Percentiles rank a stretch among this genome's conserved stretches.
These are phyloP conservation scores for Phallusia fumigata DNA, from an alignment of 23 tunicate genomes.

Conservation along the genomic window DNA sequence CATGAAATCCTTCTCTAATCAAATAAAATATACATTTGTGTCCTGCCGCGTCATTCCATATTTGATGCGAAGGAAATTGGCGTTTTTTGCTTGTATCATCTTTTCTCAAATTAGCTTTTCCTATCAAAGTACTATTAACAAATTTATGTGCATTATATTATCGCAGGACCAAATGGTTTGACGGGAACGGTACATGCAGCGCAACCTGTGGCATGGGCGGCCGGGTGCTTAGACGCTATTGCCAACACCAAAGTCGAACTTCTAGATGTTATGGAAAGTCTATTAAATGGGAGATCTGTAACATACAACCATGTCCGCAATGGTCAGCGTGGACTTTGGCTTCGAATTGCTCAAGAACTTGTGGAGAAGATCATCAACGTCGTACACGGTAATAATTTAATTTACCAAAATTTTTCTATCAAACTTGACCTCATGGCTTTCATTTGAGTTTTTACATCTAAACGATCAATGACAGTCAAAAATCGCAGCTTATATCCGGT, in stretches of 20 bases:
- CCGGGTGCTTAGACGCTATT: conserved; percentile 35
- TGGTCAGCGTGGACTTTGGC: conserved; percentile 46
- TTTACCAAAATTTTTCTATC: neutral
- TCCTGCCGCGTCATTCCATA: too few relatives aligned
- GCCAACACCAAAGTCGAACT: conserved; percentile 27
- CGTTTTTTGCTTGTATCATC: too few relatives aligned
- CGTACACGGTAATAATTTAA: neutral
- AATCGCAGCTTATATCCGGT: too few relatives aligned
- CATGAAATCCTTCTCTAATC: too few relatives aligned
- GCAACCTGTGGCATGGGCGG: conserved; percentile 64
- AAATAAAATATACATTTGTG: too few relatives aligned
- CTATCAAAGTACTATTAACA: too few relatives aligned
- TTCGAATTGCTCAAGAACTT: conserved; percentile 38
- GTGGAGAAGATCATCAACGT: conserved; percentile 39
- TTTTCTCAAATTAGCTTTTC: too few relatives aligned
- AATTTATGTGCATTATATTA: too few relatives aligned
- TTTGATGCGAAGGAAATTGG: too few relatives aligned
- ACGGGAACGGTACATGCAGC: conserved; percentile 35
- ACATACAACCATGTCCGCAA: conserved; percentile 47
- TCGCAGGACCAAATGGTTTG: conserved; percentile 54
- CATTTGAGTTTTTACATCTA: too few relatives aligned
- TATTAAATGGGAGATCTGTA: conserved; percentile 32
- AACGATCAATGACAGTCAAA: too few relatives aligned
- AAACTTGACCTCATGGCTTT: neutral
- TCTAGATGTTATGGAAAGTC: conserved; percentile 38